Base-by-base conservation (phyloP, 2,888 invertebrate species). In the Bellardia pandia region DNA sequence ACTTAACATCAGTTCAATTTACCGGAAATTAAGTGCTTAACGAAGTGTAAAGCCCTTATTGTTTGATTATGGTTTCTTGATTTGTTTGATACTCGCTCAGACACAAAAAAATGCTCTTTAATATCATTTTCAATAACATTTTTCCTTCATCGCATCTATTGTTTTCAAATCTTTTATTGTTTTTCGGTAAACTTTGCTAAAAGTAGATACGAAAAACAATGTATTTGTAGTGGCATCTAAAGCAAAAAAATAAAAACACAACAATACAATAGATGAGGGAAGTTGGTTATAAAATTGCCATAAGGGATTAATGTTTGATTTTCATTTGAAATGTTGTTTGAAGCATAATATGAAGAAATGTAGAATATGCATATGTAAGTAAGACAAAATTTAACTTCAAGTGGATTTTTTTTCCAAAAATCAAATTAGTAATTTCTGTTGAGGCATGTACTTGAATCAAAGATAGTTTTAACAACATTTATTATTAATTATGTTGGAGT, bases 11-110 rank as follows among this genome's bases (percentile, higher is more conserved):
- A 30, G 51, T 79, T 71, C 51, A 71, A 82, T 88, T 85, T 79
- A 76, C 68, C 85, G 86, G 85, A 88, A 86, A 86, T 88, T 85
- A 86, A 86, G 60, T 85, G 76, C 77, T 82, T 76, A 88, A 88
- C 72, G 88, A 83, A 68, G 77, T 80, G 80, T 81, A 87, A 85
- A 74, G 71, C 68, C 68, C 60, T 11, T 72, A 58, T 74, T 72
- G 83, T 77, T 77, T 83, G 69, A 69, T 82, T 75, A 60, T 66
- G 58, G 33, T 68, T 75, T 16, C 51, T 76, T 76, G 75, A 82
- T 53, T 78, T 68, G 62, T 62, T 83, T 69, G 42, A 58, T 71
- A 64, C 42, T 68, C n/a, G 51, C 45, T 0, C n/a, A 30, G 14
- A 30, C 3, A 48, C 5, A 11, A 42, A 30, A 7, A n/a, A 45